Base-by-base conservation (phyloP, 2,113 vertebrate genomes). In the Oreochromis tanganicae region DNA sequence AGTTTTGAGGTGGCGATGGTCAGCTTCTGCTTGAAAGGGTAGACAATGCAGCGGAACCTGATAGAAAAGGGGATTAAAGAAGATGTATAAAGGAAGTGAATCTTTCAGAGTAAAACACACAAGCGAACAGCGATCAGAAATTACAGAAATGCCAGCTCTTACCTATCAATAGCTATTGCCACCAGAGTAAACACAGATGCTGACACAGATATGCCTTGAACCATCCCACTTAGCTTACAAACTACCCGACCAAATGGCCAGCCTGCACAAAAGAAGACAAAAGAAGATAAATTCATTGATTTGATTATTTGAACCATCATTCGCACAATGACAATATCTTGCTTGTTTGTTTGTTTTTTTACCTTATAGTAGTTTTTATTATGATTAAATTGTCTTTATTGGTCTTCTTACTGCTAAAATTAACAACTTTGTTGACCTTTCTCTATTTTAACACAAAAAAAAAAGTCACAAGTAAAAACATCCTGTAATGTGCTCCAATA, bases 171-270 rank as follows among this genome's bases (percentile, higher is more conserved):
- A 0, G 98, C 97, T 87, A 98, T 98, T 3, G 97, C 98, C 71
- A 98, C 98, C 3, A 98, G 95, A 6, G 98, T 99, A 87, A 98
- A 99, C 19, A 98, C 97, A 2, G 98, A 98, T 24, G 97, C 97
- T 0, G 97, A 97, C 6, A 98, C 97, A 2, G 97, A 98, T 85
- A 98, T 96, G 32, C 98, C 98, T 87, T 98, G 98, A 66, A 98
- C 96, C 95, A 97, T 96, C 2, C 98, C 97, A 0, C 97, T 98
- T 85, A 97, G 96, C 91, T 98, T 98, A 92, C 98, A 98, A 86
- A 97, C 95, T 3, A 96, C 80, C 21, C 93, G 98, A 52, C 98
- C 98, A 93, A 99, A 99, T 0, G 98, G 98, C 98, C 98, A 99
- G 1, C 98, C 98, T 98, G 93, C 83, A 89, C 89, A 7, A 36